phyloP scores from a whole-genome alignment of 2,888 invertebrate genomes.

The Eupsilia transversa region DNA sequence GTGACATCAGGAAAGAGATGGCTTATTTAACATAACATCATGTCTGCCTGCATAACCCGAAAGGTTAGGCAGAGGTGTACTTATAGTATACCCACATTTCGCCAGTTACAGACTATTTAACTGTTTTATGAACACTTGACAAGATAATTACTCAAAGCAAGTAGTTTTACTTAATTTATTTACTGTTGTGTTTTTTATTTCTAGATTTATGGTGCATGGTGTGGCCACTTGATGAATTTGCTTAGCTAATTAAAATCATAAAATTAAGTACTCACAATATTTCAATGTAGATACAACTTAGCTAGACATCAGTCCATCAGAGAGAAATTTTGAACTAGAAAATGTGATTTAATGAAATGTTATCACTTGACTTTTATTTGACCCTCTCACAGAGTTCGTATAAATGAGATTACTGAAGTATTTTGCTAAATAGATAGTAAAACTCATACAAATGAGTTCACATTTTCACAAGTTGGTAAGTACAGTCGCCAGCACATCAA shows the following conservation, averaged over 20 bases:
- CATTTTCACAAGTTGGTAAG: not conserved
- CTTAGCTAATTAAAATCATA: not conserved
- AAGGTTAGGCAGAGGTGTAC: no score
- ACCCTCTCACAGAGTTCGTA: constrained; percentile 38
- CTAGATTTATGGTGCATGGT: not conserved
- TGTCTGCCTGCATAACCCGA: not conserved
- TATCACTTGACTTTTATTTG: constrained; percentile 49
- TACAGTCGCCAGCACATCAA: no score
- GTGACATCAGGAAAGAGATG: no score
- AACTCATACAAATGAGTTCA: no score
- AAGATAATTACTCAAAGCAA: not conserved
- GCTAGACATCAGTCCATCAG: not conserved
- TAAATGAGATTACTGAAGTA: constrained; percentile 12
- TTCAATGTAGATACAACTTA: not conserved
- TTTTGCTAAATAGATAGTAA: not conserved
- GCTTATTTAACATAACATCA: not conserved
- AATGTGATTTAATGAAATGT: constrained; percentile 23
- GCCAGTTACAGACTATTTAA: not conserved
- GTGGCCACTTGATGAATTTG: not conserved
- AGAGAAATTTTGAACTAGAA: constrained; percentile 46
- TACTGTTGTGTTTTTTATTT: not conserved
- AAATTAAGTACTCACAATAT: constrained; percentile 16
- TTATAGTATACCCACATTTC: not conserved
- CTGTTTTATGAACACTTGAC: not conserved
- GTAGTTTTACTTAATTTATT: constrained; percentile 8